Conservation (phyloP, 2,113 vertebrate species). For the Ibidorhyncha struthersii region DNA sequence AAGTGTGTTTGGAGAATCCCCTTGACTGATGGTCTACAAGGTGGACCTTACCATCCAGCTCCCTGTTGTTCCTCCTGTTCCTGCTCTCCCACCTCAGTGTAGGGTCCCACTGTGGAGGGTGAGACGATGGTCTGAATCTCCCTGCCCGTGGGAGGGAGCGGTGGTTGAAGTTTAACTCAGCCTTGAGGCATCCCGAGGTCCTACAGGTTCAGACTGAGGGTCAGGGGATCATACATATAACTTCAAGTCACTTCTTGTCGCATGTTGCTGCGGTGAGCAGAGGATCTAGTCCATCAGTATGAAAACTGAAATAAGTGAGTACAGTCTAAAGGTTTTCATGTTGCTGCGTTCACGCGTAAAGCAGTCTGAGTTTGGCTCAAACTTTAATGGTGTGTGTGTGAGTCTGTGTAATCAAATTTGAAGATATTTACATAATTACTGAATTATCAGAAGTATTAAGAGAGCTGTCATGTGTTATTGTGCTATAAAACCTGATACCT, state of each 20-base stretch:
- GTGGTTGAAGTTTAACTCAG: neutral
- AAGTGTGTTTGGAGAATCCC: neutral
- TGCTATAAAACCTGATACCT: neutral
- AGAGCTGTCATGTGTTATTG: constrained; percentile 13
- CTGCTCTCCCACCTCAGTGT: neutral
- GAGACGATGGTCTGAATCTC: neutral
- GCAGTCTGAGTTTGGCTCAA: neutral
- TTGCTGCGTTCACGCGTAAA: neutral
- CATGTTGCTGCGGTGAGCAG: neutral
- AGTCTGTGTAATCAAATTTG: neutral
- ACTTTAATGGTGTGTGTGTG: neutral
- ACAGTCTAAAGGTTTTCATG: neutral
- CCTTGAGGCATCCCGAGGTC: neutral
- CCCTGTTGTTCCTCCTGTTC: neutral
- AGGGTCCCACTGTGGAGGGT: neutral
- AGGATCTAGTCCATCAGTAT: neutral
- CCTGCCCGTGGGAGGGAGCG: fast-evolving
- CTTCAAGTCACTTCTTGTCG: neutral
- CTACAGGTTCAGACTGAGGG: neutral
- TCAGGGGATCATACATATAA: neutral
- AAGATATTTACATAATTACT: constrained; percentile 47
- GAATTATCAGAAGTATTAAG: neutral
- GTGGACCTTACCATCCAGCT: neutral
- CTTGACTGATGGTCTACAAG: neutral
- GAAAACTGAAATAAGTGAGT: neutral